Conservation (phyloP, 2,113 vertebrate species). For the Varanus salvator region DNA sequence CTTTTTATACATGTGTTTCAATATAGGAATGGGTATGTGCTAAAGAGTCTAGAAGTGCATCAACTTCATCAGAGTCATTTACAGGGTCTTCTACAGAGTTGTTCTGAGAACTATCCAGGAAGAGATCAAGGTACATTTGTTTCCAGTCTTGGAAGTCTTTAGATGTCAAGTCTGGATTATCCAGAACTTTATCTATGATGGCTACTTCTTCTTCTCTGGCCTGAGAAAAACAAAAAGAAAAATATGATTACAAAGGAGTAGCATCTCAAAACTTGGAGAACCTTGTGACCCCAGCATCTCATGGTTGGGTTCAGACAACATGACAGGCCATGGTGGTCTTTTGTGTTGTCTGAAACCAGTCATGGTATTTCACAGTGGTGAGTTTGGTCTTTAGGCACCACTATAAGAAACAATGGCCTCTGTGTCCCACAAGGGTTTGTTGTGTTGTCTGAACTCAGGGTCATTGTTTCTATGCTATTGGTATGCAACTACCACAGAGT, state of each 20-base stretch:
- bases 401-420: too few species aligned
- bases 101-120: conserved; percentile 84
- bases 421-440: too few species aligned
- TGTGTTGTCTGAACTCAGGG: too few species aligned
- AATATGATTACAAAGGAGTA: conserved; percentile 62
- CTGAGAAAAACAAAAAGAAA: conserved; percentile 82
- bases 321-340: too few species aligned
- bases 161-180: conserved; percentile 93
- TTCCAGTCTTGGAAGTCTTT: conserved; percentile 98
- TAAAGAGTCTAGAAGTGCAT: conserved; percentile 87
- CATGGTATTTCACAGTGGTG: too few species aligned
- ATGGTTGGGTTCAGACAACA: too few species aligned
- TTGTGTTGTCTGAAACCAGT: too few species aligned
- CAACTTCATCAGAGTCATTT: conserved; percentile 80
- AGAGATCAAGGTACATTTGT: conserved; percentile 92
- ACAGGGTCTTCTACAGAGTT: conserved; percentile 75
- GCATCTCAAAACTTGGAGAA: background rate
- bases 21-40: conserved; percentile 97
- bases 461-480: too few species aligned
- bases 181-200: conserved; percentile 94
- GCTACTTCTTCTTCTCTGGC: conserved; percentile 98
- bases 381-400: too few species aligned
- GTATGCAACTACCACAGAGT: too few species aligned
- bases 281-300: background rate
- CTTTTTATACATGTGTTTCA: conserved; percentile 93